Evolutionary conservation across 2,888 invertebrate species (phyloP).

Genomic region (Steinernema hermaphroditum): DNA sequence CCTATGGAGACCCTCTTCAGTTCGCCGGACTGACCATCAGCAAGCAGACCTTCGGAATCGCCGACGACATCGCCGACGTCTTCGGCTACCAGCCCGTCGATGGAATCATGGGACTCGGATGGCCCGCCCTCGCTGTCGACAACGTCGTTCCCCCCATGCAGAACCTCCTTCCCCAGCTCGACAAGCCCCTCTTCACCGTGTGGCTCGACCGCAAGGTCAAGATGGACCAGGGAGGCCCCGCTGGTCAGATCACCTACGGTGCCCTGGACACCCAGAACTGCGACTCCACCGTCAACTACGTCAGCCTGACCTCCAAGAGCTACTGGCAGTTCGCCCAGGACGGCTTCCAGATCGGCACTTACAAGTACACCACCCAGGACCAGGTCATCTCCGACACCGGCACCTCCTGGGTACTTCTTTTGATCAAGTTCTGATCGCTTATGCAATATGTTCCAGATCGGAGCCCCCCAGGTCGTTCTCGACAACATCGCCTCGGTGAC

Average conservation of each 20-base stretch:
- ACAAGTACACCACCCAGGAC: not conserved
- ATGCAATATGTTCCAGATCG: too few species aligned
- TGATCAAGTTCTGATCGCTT: too few species aligned
- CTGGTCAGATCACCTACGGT: conserved; percentile 61
- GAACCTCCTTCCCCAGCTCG: not conserved
- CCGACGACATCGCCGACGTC: conserved; percentile 52
- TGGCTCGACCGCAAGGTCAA: conserved; percentile 19
- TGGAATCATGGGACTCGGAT: conserved; percentile 47
- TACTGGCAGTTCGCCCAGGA: not conserved
- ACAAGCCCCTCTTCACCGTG: conserved; percentile 12
- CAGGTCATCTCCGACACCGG: too few species aligned
- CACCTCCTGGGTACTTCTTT: conserved; percentile 23
- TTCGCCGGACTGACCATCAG: not conserved
- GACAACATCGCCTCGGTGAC: conserved; percentile 3
- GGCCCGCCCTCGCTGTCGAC: conserved; percentile 18
- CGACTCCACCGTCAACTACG: conserved; percentile 35
- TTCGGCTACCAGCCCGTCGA: conserved; percentile 59
- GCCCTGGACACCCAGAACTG: conserved; percentile 57
- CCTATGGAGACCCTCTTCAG: not conserved
- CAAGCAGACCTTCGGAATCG: conserved; percentile 54
- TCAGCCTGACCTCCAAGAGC: not conserved
- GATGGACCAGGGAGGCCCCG: conserved; percentile 44
- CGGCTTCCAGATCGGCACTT: not conserved
- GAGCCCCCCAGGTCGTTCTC: conserved; percentile 32
- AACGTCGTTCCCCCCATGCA: not conserved